Evolutionary conservation across 1,140 invertebrate genomes (phyloP).

Genomic region (Dendroctonus ponderosae): DNA sequence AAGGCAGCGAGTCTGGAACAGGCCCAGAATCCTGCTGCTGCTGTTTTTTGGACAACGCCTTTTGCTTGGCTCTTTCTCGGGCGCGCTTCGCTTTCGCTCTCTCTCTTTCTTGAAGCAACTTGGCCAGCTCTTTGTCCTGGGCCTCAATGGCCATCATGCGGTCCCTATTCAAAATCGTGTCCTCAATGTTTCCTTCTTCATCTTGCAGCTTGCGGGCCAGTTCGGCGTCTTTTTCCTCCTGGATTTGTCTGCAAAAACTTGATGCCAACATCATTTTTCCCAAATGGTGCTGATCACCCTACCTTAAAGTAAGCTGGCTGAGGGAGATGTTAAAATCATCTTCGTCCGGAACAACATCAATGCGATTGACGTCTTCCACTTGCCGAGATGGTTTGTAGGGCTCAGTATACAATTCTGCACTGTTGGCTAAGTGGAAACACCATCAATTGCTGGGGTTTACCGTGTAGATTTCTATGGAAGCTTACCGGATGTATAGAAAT

Average conservation of each 20-base stretch:
- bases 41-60: constrained; percentile 63
- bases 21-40: constrained; percentile 53
- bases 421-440: constrained; percentile 13
- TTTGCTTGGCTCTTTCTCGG: constrained; percentile 64
- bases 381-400: constrained; percentile 35
- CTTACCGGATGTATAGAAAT: too few relatives aligned
- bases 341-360: constrained; percentile 39
- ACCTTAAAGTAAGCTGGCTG: constrained; percentile 51
- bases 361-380: constrained; percentile 40
- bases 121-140: constrained; percentile 86
- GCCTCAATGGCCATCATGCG: constrained; percentile 82
- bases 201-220: constrained; percentile 59
- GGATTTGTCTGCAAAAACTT: constrained; percentile 53
- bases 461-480: too few relatives aligned
- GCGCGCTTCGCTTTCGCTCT: constrained; percentile 67
- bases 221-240: constrained; percentile 62
- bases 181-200: constrained; percentile 59
- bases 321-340: constrained; percentile 57
- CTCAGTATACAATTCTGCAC: constrained; percentile 42
- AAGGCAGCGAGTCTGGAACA: constrained; percentile 19
- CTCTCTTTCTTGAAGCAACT: constrained; percentile 84
- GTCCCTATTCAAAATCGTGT: constrained; percentile 65
- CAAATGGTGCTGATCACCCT: neutral
- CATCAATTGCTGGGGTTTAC: too few relatives aligned
- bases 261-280: neutral